A percentile compares a stretch with the other conserved stretches of the same genome.
Conservation (phyloP, 2,797 vertebrate genomes). For the Sorex maritimensis region DNA sequence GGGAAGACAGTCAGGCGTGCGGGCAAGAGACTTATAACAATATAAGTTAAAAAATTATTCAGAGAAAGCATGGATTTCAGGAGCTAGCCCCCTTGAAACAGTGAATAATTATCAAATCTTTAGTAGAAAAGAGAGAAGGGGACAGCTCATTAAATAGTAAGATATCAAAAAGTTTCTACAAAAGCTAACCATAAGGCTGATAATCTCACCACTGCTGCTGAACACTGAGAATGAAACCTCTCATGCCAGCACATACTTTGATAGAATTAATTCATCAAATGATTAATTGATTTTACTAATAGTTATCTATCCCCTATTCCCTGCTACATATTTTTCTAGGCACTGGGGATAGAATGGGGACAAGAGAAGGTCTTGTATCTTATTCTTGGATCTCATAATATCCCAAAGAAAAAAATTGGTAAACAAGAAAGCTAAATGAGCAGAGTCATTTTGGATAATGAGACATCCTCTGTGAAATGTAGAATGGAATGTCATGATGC, state of each 20-base stretch:
- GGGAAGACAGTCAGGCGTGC: no score
- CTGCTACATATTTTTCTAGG: conserved; percentile 8
- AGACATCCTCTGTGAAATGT: neutral
- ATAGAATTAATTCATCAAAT: conserved; percentile 31
- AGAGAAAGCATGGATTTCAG: neutral
- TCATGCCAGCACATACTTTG: neutral
- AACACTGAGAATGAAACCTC: neutral
- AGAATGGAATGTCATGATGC: neutral
- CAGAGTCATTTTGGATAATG: neutral
- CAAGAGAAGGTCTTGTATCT: neutral
- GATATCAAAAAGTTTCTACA: neutral
- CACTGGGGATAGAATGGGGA: neutral
- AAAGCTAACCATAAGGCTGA: neutral
- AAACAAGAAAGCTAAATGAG: neutral
- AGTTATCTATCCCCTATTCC: neutral
- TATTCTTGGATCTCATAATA: neutral
- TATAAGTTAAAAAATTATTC: no score
- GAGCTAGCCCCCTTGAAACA: neutral
- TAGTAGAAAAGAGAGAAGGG: no score
- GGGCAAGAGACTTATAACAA: no score
- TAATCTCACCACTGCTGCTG: neutral
- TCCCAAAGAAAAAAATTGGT: neutral
- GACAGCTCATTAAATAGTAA: neutral
- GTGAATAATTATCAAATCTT: neutral
- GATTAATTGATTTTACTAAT: neutral